A percentile compares a stretch with the other conserved stretches of the same genome.
Conservation (phyloP, 2,888 invertebrate genomes). For the Tanypteryx hageni region DNA sequence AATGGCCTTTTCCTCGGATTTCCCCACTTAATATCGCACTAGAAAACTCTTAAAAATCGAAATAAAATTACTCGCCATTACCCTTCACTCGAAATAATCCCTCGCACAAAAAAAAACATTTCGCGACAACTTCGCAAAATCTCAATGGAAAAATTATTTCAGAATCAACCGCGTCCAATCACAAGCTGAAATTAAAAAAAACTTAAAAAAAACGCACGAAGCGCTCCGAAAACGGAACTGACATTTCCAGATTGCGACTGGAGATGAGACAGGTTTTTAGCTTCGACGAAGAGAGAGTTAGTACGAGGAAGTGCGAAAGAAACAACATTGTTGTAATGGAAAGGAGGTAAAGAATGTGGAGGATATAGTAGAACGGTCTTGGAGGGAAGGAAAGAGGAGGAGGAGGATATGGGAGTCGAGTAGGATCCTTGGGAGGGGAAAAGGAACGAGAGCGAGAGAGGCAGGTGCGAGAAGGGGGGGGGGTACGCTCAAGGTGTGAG, state of each 20-base stretch:
- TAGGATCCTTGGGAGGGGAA: neutral
- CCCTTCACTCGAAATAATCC: no score
- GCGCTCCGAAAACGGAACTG: neutral
- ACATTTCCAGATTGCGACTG: neutral
- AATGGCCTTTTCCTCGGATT: no score
- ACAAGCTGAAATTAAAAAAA: no score
- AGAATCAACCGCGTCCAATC: no score
- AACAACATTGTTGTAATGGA: neutral
- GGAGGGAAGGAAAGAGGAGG: neutral
- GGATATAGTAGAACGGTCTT: neutral
- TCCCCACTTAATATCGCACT: no score
- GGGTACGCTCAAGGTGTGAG: neutral
- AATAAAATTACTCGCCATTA: no score
- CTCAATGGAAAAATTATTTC: no score
- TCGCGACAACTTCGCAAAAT: no score
- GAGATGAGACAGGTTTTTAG: neutral
- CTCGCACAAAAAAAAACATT: no score
- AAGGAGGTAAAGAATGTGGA: neutral
- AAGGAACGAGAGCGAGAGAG: neutral
- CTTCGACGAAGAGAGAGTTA: neutral
- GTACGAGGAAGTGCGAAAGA: neutral
- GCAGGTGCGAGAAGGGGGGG: neutral
- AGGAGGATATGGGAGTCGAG: neutral
- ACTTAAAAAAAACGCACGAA: neutral
- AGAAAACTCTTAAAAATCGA: no score